Evolutionary conservation across 2,113 vertebrate species (phyloP).

Genomic region (Ancistrus triradiatus): DNA sequence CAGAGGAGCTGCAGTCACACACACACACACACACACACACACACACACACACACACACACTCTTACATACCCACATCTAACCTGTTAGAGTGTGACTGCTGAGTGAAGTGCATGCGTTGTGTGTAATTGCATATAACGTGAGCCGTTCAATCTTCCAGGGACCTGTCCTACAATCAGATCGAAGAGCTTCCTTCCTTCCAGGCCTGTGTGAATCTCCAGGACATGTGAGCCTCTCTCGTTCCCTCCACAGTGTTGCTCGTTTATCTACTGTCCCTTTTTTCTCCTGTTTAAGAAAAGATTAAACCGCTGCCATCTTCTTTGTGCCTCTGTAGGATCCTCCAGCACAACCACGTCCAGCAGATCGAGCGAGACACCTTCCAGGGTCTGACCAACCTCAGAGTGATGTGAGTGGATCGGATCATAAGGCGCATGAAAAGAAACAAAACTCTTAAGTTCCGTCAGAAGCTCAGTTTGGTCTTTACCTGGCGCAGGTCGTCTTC

Average conservation of each 20-base stretch:
- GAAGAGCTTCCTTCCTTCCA: conserved; percentile 81
- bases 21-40: background rate
- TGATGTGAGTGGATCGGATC: conserved; percentile 82
- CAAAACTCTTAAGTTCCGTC: too few species aligned
- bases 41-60: conserved; percentile 6
- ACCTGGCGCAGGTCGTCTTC: too few species aligned
- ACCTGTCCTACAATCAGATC: conserved; percentile 92
- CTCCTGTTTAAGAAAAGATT: background rate
- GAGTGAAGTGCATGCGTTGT: background rate
- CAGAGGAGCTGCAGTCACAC: conserved; percentile 26
- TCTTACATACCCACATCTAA: background rate
- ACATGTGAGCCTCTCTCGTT: conserved; percentile 78
- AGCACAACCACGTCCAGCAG: conserved; percentile 85
- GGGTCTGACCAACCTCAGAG: conserved; percentile 76
- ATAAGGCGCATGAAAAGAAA: too few species aligned
- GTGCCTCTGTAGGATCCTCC: conserved; percentile 76
- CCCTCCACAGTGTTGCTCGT: background rate
- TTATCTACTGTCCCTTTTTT: too few species aligned
- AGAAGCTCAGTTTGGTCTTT: too few species aligned
- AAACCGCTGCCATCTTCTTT: background rate
- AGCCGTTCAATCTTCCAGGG: conserved; percentile 59
- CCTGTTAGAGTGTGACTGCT: background rate
- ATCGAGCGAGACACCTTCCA: conserved; percentile 82
- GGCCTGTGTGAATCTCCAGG: conserved; percentile 83
- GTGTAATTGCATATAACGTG: conserved; percentile 12